These are phyloP conservation scores for Calliopsis andreniformis DNA, from an alignment of 1,140 invertebrate species.

Conservation along the genomic window DNA sequence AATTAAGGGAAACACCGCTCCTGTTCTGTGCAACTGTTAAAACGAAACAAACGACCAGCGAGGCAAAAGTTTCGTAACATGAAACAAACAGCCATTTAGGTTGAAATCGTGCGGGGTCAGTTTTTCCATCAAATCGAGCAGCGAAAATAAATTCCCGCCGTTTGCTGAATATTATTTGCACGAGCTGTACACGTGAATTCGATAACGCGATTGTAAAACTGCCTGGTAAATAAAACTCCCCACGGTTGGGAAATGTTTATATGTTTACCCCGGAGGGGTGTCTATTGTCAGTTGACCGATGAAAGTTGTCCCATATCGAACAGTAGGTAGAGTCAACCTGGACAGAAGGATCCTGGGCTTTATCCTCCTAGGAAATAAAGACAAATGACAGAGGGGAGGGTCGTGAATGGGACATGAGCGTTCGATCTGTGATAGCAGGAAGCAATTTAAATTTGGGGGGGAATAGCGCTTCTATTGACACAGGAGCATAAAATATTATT, in stretches of 20 bases:
- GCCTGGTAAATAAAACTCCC: not conserved
- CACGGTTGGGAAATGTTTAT: not conserved
- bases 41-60: not conserved
- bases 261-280: not conserved
- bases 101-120: not conserved
- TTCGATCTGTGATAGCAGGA: not conserved
- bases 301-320: not conserved
- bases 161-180: constrained; percentile 5
- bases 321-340: constrained; percentile 5
- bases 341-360: not conserved
- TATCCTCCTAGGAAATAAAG: constrained; percentile 6
- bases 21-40: not conserved
- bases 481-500: too few relatives aligned
- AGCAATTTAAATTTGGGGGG: too few relatives aligned
- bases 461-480: too few relatives aligned
- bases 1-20: too few relatives aligned
- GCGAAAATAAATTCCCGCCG: not conserved
- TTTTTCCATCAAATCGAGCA: not conserved
- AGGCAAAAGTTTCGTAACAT: not conserved
- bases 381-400: not conserved
- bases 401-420: not conserved
- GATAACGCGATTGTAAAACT: not conserved
- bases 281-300: not conserved
- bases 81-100: not conserved
- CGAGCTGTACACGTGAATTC: not conserved